A percentile compares a stretch with the other conserved stretches of the same genome.
Conservation (phyloP, 1,140 invertebrate species). For the Saccostrea glomerata region DNA sequence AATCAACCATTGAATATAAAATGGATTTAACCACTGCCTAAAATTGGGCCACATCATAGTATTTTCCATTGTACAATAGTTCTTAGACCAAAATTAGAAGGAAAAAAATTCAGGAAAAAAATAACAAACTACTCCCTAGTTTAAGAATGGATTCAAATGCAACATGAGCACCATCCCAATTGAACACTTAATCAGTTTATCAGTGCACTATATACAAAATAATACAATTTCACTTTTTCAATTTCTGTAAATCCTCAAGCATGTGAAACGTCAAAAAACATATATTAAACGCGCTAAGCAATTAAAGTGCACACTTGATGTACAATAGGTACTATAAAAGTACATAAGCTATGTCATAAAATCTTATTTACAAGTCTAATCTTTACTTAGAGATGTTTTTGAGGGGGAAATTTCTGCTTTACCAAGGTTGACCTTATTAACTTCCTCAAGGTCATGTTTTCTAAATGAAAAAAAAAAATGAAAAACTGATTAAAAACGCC, state of each 20-base stretch:
- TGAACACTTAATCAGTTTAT: background rate
- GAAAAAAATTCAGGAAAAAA: background rate
- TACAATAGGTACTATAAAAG: slow-evolving; percentile 29
- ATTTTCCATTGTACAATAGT: background rate
- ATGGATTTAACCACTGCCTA: slow-evolving; percentile 12
- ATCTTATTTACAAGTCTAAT: slow-evolving; percentile 31
- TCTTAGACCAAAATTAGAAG: background rate
- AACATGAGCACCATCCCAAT: slow-evolving; percentile 24
- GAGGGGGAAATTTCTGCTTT: slow-evolving; percentile 18
- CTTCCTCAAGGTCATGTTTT: slow-evolving; percentile 2
- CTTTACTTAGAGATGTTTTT: slow-evolving; percentile 16
- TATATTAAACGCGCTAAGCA: background rate
- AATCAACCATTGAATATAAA: slow-evolving; percentile 15
- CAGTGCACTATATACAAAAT: background rate
- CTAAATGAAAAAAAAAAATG: background rate
- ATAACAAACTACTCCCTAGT: background rate
- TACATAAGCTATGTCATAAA: slow-evolving; percentile 13
- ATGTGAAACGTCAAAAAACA: slow-evolving; percentile 10
- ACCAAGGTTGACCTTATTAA: background rate
- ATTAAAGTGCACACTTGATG: slow-evolving; percentile 35
- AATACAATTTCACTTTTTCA: slow-evolving; percentile 24
- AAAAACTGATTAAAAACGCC: background rate
- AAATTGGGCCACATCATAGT: background rate
- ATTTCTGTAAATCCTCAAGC: slow-evolving; percentile 32
- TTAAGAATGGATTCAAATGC: background rate